A percentile compares a stretch with the other conserved stretches of the same genome.
Evolutionary conservation across 1,140 invertebrate genomes (phyloP).

Genomic region (Leptonema lineaticorne): DNA sequence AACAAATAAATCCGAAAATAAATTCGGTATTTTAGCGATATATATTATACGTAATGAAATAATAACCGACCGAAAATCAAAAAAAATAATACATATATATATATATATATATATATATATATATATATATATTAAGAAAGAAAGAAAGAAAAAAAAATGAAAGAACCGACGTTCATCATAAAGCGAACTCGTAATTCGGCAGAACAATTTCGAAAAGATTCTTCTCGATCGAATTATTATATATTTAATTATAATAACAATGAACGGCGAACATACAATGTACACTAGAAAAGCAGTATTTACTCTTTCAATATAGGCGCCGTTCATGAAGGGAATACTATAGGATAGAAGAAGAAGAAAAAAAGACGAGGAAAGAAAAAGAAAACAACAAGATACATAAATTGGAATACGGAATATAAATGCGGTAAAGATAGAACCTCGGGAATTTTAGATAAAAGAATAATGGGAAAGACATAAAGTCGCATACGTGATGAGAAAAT

Average conservation of each 20-base stretch:
- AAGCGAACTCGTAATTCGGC: background rate
- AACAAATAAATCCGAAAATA: conserved; percentile 1
- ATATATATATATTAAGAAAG: too few relatives aligned
- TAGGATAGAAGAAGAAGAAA: too few relatives aligned
- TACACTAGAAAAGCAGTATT: conserved; percentile 1
- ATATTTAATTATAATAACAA: conserved; percentile 15
- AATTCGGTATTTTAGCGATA: background rate
- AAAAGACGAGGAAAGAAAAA: too few relatives aligned
- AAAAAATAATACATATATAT: background rate
- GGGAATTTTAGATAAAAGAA: conserved; percentile 31
- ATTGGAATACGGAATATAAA: conserved; percentile 23
- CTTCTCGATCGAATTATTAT: background rate
- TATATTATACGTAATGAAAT: background rate
- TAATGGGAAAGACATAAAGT: conserved; percentile 32
- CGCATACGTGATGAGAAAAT: conserved; percentile 31
- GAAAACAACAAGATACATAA: conserved; percentile 14
- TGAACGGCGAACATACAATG: background rate
- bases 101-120: too few relatives aligned
- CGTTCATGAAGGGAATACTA: conserved; percentile 8
- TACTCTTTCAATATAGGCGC: conserved; percentile 13
- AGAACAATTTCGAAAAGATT: background rate
- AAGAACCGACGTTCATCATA: background rate
- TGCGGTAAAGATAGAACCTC: conserved; percentile 19
- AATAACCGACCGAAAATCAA: too few relatives aligned
- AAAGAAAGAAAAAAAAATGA: too few relatives aligned